Evolutionary conservation across 2,797 vertebrate species (phyloP).

Genomic region (Leptoclinus maculatus): DNA sequence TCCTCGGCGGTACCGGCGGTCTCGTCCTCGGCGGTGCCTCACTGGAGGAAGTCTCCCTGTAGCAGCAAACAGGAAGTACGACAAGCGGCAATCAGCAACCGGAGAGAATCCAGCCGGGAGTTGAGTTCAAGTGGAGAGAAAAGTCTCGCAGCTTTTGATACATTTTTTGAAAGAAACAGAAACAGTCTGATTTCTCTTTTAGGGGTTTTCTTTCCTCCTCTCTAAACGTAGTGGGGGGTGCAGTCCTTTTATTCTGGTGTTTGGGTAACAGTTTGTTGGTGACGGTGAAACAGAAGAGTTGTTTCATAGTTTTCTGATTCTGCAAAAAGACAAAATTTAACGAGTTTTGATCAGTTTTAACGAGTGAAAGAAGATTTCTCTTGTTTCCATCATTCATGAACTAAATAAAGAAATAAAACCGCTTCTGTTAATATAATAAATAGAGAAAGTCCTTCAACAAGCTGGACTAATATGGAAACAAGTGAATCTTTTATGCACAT

Average conservation of each 20-base stretch:
- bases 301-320: background rate
- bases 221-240: background rate
- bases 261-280: background rate
- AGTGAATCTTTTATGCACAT: background rate
- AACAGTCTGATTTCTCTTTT: background rate
- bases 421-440: background rate
- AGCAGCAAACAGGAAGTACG: background rate
- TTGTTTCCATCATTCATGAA: background rate
- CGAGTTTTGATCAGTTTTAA: background rate
- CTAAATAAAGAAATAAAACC: no score
- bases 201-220: no score
- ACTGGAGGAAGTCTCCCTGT: no score
- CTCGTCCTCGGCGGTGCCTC: no score
- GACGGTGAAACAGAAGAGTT: conserved; percentile 7
- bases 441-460: background rate
- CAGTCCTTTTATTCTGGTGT: background rate
- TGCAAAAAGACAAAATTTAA: conserved; percentile 1
- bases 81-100: conserved; percentile 16
- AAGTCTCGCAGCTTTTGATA: no score
- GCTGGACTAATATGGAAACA: background rate
- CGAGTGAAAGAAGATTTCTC: background rate
- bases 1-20: no score
- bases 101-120: background rate
- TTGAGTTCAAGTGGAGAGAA: background rate
- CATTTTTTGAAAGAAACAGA: no score